These are phyloP conservation scores for Leguminivora glycinivorella DNA, from an alignment of 1,140 invertebrate genomes.

Conservation along the genomic window DNA sequence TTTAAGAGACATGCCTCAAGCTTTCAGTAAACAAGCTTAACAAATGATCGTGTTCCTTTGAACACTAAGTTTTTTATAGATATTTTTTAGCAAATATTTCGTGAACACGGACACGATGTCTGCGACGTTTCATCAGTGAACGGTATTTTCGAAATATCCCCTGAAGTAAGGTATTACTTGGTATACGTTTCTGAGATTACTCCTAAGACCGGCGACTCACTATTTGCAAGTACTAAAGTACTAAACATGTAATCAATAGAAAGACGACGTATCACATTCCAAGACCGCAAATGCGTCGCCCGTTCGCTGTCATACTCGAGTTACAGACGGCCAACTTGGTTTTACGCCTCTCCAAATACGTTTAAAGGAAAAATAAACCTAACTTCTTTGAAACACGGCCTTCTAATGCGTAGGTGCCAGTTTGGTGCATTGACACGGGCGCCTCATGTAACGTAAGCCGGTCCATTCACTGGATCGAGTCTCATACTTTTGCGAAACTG, in stretches of 20 bases:
- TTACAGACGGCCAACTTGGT: constrained; percentile 43
- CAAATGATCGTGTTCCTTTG: not conserved
- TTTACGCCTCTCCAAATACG: constrained; percentile 34
- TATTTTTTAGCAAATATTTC: too few species aligned
- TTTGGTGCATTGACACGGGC: not conserved
- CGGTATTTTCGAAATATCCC: not conserved
- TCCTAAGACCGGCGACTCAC: not conserved
- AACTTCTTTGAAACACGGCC: constrained; percentile 22
- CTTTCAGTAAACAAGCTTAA: not conserved
- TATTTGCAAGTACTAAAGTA: constrained; percentile 1
- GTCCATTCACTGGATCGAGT: constrained; percentile 16
- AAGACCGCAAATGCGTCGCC: constrained; percentile 51
- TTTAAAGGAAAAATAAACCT: constrained; percentile 32
- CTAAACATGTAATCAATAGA: constrained; percentile 44
- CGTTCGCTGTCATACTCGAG: constrained; percentile 51
- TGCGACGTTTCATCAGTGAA: too few species aligned
- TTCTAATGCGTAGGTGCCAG: not conserved
- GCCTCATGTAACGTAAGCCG: constrained; percentile 8
- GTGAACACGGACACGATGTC: too few species aligned
- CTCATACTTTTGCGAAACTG: constrained; percentile 15
- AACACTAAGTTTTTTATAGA: too few species aligned
- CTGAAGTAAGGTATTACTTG: not conserved
- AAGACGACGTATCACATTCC: constrained; percentile 47
- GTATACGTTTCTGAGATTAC: not conserved
- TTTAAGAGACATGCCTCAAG: not conserved